Evolutionary conservation across 2,113 vertebrate species (phyloP).

Genomic region (Peromyscus maniculatus): DNA sequence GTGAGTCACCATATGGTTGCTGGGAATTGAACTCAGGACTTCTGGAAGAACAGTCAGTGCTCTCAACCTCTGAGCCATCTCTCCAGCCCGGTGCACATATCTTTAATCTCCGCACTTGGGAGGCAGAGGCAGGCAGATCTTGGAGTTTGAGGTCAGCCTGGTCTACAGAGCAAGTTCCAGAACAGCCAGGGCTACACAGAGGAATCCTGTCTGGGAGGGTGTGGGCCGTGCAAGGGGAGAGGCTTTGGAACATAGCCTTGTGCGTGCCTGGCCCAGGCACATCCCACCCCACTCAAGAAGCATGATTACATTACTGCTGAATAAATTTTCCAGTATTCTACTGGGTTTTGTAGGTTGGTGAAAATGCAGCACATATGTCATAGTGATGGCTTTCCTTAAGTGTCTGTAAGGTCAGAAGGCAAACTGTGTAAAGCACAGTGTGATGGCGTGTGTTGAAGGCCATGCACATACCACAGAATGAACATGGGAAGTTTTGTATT

Average conservation of each 20-base stretch:
- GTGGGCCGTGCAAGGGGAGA: neutral
- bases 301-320: neutral
- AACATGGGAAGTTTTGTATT: neutral
- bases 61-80: too few species aligned
- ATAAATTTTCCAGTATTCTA: neutral
- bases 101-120: neutral
- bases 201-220: neutral
- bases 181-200: neutral
- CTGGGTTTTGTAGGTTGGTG: neutral
- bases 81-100: neutral
- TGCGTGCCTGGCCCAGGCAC: neutral
- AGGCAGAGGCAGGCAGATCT: neutral
- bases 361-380: neutral
- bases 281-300: neutral
- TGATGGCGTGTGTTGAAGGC: neutral
- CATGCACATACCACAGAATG: neutral
- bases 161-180: neutral
- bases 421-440: neutral
- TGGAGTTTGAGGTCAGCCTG: neutral
- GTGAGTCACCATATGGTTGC: too few species aligned
- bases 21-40: too few species aligned
- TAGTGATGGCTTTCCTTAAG: constrained; percentile 3
- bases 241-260: neutral
- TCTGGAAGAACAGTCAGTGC: too few species aligned
- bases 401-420: neutral